Conservation (phyloP, 30 jellyfish, hydroid and myxozoan species). For the Turritopsis dohrnii region DNA sequence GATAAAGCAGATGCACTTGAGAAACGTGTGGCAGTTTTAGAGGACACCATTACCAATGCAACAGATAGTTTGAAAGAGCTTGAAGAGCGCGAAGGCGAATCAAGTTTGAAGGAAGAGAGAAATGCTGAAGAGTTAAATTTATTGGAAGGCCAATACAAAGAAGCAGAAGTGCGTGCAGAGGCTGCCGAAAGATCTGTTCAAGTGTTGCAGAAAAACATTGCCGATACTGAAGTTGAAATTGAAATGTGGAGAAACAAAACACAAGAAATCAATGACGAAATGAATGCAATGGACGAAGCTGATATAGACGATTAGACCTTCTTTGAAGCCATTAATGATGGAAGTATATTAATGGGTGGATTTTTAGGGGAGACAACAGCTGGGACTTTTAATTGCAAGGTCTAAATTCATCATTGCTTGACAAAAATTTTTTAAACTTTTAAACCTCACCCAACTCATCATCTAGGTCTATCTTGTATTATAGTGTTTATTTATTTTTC, state of each 20-base stretch:
- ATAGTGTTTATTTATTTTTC: slow-evolving; percentile 14
- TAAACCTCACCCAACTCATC: not conserved
- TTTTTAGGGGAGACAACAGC: too few relatives aligned
- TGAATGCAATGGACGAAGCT: slow-evolving; percentile 59
- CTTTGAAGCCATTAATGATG: slow-evolving; percentile 16
- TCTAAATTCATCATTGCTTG: not conserved
- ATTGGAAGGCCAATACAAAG: slow-evolving; percentile 74
- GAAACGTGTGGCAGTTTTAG: slow-evolving; percentile 55
- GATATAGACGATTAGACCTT: too few relatives aligned
- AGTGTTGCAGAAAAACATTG: slow-evolving; percentile 58
- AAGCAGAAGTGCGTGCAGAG: slow-evolving; percentile 79
- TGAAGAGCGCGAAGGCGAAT: slow-evolving; percentile 74
- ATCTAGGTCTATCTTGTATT: slow-evolving; percentile 3
- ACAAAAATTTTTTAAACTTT: not conserved
- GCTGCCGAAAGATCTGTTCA: slow-evolving; percentile 78
- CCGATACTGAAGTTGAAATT: slow-evolving; percentile 59
- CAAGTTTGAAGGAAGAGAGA: slow-evolving; percentile 60
- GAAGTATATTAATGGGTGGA: too few relatives aligned
- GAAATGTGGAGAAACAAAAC: slow-evolving; percentile 57
- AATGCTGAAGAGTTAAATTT: slow-evolving; percentile 73
- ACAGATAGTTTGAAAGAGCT: slow-evolving; percentile 57
- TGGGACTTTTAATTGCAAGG: not conserved
- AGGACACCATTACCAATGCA: slow-evolving; percentile 65
- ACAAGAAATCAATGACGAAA: slow-evolving; percentile 57
- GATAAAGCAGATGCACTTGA: slow-evolving; percentile 57